Conservation (phyloP, 2,797 vertebrate genomes). For the Capromys pilorides region DNA sequence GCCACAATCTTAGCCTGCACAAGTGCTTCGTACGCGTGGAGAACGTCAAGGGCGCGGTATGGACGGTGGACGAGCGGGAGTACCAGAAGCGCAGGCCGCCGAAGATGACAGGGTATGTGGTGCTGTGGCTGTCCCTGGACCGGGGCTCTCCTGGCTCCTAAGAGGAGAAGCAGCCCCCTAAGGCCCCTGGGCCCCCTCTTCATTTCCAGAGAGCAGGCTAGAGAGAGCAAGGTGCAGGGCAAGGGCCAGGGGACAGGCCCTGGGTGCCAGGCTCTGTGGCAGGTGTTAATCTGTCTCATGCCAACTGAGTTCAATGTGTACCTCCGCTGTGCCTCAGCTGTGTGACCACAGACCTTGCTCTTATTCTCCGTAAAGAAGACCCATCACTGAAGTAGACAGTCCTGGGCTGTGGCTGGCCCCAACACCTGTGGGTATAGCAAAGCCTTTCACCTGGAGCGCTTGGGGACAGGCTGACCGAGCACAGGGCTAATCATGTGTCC, state of each 20-base stretch:
- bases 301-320: background rate
- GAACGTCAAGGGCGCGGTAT: conserved; percentile 98
- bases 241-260: background rate
- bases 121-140: rapidly evolving
- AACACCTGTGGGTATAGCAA: background rate
- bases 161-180: background rate
- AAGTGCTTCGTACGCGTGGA: conserved; percentile 99
- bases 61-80: conserved; percentile 98
- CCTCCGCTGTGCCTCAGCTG: background rate
- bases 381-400: background rate
- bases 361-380: background rate
- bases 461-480: background rate
- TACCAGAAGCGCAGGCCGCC: conserved; percentile 99
- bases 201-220: background rate
- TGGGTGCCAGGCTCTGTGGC: background rate
- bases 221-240: background rate
- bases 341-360: background rate
- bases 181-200: background rate
- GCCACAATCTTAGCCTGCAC: conserved; percentile 99
- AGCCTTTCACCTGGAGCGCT: no score
- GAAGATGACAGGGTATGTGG: conserved; percentile 97
- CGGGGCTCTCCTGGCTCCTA: background rate
- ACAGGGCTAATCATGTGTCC: background rate
- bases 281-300: rapidly evolving
- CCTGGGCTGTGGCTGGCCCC: background rate